These are phyloP conservation scores for Coracias cyanogaster DNA, from an alignment of 2,797 vertebrate genomes.

Conservation along the genomic window DNA sequence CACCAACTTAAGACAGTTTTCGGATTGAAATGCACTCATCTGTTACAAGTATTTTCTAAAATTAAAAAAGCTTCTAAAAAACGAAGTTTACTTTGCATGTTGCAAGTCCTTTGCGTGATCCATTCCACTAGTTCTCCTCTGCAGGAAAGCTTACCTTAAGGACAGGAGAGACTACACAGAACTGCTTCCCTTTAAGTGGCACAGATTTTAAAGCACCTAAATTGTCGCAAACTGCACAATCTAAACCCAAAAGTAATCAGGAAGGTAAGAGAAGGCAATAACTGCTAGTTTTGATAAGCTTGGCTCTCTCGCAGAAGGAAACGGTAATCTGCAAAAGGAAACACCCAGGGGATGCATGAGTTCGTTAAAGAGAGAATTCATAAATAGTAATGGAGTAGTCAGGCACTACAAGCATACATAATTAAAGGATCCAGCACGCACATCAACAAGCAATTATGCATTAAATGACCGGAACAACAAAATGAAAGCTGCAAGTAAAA, in stretches of 20 bases:
- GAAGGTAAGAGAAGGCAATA: not conserved
- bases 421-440: not conserved
- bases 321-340: not conserved
- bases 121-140: not conserved
- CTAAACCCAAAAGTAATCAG: not conserved
- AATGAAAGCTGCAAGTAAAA: not conserved
- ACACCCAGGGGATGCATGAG: not conserved
- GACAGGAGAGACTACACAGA: not conserved
- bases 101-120: not conserved
- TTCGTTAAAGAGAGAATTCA: not conserved
- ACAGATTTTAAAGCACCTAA: not conserved
- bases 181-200: not conserved
- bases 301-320: not conserved
- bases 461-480: not conserved
- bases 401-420: not conserved
- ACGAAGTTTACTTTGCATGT: not conserved
- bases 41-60: not conserved
- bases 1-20: not conserved
- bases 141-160: not conserved
- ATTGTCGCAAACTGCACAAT: not conserved
- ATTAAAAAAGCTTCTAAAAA: not conserved
- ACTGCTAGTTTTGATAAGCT: not conserved
- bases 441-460: not conserved
- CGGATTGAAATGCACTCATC: not conserved
- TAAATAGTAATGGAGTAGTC: not conserved